Evolutionary conservation across 2,113 vertebrate genomes (phyloP).

Genomic region (Sialia sialis): DNA sequence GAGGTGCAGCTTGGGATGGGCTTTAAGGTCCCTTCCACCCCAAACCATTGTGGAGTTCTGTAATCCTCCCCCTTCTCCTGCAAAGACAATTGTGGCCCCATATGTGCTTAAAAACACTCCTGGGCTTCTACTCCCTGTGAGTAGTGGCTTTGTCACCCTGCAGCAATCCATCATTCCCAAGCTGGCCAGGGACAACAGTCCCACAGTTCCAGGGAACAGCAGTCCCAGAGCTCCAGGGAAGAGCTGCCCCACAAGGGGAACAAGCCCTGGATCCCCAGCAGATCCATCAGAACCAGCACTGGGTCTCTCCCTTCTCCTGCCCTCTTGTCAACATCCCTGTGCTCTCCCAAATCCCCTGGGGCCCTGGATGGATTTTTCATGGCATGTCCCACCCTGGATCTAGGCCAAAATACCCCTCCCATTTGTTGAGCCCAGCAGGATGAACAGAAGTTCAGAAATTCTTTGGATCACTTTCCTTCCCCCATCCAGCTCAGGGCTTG

Average conservation of each 20-base stretch:
- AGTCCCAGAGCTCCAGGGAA: too few species aligned
- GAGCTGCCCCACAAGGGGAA: neutral
- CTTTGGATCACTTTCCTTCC: neutral
- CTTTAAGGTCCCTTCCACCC: neutral
- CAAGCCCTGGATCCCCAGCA: neutral
- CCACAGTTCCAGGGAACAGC: neutral
- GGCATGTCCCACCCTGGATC: neutral
- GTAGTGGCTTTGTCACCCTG: neutral
- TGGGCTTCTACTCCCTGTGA: rapidly evolving
- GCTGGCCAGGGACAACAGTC: neutral
- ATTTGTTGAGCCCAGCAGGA: neutral
- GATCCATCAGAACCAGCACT: rapidly evolving
- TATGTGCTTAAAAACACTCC: neutral
- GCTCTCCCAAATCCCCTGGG: rapidly evolving
- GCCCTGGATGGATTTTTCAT: neutral
- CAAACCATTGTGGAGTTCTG: neutral
- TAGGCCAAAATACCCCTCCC: neutral
- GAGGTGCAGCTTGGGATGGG: neutral
- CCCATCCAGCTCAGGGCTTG: neutral
- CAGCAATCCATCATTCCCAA: neutral
- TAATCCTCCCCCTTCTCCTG: neutral
- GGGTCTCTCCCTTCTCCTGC: neutral
- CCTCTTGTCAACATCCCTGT: neutral
- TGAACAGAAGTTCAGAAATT: neutral
- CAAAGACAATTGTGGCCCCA: rapidly evolving